Conservation (phyloP, 2,888 invertebrate species). For the Crioceris asparagi region DNA sequence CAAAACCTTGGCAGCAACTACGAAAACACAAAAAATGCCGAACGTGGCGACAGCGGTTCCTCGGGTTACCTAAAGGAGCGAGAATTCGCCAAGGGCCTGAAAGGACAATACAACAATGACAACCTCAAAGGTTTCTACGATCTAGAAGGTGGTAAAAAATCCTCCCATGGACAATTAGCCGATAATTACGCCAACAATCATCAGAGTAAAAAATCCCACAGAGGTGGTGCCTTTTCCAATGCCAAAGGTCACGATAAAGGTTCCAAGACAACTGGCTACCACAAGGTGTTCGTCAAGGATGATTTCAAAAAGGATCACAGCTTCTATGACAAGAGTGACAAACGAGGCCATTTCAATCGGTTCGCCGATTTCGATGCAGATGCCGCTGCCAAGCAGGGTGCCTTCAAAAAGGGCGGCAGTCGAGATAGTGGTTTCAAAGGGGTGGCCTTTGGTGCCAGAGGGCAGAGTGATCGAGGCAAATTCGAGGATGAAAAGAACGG, state of each 20-base stretch:
- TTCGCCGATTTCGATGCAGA: constrained; percentile 43
- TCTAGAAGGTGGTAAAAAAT: constrained; percentile 45
- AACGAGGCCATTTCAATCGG: constrained; percentile 54
- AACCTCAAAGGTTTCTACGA: constrained; percentile 44
- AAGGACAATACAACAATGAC: constrained; percentile 45
- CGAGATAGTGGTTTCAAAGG: constrained; percentile 44
- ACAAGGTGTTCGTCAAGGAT: constrained; percentile 61
- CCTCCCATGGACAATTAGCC: constrained; percentile 44
- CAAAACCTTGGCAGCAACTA: constrained; percentile 45
- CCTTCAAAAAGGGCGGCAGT: constrained; percentile 45
- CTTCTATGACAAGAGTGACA: constrained; percentile 63
- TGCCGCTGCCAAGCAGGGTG: constrained; percentile 46
- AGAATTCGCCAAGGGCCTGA: constrained; percentile 45
- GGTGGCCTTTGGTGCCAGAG: constrained; percentile 45
- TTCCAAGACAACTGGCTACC: constrained; percentile 58
- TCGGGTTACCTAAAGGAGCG: constrained; percentile 44
- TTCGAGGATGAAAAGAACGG: constrained; percentile 38
- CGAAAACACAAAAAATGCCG: constrained; percentile 40
- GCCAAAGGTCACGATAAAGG: constrained; percentile 53
- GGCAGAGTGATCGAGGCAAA: constrained; percentile 45
- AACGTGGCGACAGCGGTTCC: constrained; percentile 46
- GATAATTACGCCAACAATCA: constrained; percentile 47
- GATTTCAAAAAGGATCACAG: constrained; percentile 69
- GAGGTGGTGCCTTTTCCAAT: constrained; percentile 48
- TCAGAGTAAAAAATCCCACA: constrained; percentile 42